These are phyloP conservation scores for Zosterops pallidus DNA, from an alignment of 2,113 vertebrate species.

Conservation along the genomic window DNA sequence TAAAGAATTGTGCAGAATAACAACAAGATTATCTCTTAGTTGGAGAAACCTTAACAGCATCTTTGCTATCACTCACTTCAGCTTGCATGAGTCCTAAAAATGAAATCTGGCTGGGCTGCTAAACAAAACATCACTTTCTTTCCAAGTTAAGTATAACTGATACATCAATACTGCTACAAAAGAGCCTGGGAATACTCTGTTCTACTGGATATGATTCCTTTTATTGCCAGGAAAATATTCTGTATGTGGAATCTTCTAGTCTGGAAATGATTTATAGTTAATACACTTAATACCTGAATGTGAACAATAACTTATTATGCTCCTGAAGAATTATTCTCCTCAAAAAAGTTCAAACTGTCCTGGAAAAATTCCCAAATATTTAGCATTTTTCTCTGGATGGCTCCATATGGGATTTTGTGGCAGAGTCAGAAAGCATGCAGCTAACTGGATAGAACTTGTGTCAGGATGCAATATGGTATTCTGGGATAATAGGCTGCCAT, in stretches of 20 bases:
- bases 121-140: neutral
- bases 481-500: neutral
- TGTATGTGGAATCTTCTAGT: neutral
- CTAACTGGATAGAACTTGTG: neutral
- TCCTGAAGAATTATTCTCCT: neutral
- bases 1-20: neutral
- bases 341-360: neutral
- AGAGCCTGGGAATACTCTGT: neutral
- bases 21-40: neutral
- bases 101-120: neutral
- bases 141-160: neutral
- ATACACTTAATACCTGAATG: neutral
- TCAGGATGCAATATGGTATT: neutral
- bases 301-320: neutral
- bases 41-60: neutral
- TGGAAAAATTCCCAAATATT: neutral
- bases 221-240: neutral
- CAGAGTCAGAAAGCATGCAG: neutral
- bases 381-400: neutral
- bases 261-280: neutral
- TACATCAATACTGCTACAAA: neutral
- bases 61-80: neutral
- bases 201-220: neutral
- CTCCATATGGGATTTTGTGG: neutral
- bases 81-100: neutral